phyloP scores from a whole-genome alignment of 2,797 vertebrate genomes.

The Taeniopygia guttata region DNA sequence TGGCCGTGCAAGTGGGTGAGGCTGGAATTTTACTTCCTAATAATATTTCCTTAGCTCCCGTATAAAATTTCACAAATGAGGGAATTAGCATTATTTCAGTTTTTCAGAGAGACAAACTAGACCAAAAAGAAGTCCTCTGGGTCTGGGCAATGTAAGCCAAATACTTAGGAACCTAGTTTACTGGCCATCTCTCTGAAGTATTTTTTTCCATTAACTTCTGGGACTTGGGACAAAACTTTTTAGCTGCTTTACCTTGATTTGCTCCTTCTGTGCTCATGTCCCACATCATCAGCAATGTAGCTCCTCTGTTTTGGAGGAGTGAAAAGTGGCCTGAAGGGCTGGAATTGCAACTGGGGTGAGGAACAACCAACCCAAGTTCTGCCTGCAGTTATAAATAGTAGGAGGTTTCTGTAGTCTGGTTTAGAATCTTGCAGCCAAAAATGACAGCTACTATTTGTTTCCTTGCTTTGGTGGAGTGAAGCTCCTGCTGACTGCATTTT shows the following conservation, averaged over 20 bases:
- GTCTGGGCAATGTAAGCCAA: background rate
- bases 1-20: background rate
- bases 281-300: background rate
- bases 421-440: background rate
- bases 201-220: background rate
- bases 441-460: background rate
- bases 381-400: background rate
- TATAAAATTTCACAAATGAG: background rate
- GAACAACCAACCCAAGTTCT: background rate
- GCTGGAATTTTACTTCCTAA: conserved; percentile 33
- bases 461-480: background rate
- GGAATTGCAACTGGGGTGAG: background rate
- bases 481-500: background rate
- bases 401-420: background rate
- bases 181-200: background rate
- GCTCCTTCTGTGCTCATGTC: background rate
- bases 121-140: background rate
- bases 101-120: background rate
- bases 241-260: background rate
- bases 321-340: background rate
- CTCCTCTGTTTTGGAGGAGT: background rate
- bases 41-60: background rate
- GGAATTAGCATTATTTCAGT: background rate
- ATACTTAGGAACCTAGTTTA: background rate
- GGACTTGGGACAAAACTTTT: background rate